Evolutionary conservation across 2,113 vertebrate species (phyloP).

Genomic region (Cyprinodon variegatus): DNA sequence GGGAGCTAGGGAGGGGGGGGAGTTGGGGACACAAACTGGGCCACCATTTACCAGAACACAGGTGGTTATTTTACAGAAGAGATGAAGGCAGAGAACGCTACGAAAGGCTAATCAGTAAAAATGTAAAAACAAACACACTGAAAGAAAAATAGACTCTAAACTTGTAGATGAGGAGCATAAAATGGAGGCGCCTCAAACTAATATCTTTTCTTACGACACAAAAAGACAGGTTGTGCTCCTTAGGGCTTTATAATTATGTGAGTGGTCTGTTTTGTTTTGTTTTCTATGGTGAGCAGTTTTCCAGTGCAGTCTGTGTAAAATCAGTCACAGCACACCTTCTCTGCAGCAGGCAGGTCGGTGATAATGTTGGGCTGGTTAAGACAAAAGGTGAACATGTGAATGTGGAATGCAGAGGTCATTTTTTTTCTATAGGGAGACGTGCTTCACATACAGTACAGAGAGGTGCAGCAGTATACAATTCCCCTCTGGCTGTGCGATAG

Average conservation of each 20-base stretch:
- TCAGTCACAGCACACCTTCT: constrained; percentile 60
- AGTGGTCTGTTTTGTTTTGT: constrained; percentile 46
- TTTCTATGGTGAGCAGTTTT: constrained; percentile 50
- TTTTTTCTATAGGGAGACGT: constrained; percentile 54
- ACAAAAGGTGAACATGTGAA: constrained; percentile 59
- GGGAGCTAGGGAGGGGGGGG: constrained; percentile 11
- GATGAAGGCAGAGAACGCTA: constrained; percentile 17
- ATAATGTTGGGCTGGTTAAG: constrained; percentile 60
- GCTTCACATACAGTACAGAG: constrained; percentile 53
- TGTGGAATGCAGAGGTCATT: constrained; percentile 67
- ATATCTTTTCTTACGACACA: constrained; percentile 18
- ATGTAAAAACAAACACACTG: constrained; percentile 1
- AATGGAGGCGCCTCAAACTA: neutral
- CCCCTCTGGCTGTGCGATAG: constrained; percentile 57
- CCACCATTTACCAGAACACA: constrained; percentile 66
- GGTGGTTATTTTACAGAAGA: constrained; percentile 59
- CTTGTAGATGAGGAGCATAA: constrained; percentile 12
- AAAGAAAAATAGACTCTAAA: neutral
- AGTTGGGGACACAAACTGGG: constrained; percentile 56
- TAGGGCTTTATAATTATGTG: constrained; percentile 56
- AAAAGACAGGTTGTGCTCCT: constrained; percentile 51
- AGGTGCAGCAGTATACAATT: constrained; percentile 49
- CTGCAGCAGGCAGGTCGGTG: constrained; percentile 48
- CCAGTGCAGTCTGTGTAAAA: constrained; percentile 63
- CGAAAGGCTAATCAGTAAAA: constrained; percentile 11